Percentiles rank a stretch among this genome's conserved stretches.
phyloP scores from a whole-genome alignment of 1,140 invertebrate species.

The Berghia stephanieae region DNA sequence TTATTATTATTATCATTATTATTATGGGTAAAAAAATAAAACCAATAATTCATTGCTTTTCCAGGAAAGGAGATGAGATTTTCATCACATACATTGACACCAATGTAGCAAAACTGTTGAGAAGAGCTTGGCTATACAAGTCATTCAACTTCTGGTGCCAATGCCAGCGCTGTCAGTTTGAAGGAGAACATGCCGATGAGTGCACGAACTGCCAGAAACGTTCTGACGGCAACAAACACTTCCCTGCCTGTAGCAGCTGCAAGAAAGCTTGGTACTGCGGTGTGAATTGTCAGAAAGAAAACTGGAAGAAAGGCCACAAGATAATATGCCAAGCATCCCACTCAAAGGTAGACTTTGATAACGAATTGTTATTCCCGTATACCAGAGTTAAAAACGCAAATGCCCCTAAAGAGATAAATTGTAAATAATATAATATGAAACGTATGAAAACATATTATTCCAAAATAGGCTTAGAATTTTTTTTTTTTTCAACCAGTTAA shows the following conservation, averaged over 20 bases:
- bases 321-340: slow-evolving; percentile 46
- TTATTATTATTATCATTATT: no score
- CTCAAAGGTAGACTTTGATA: slow-evolving; percentile 43
- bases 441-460: no score
- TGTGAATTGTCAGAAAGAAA: slow-evolving; percentile 53
- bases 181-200: slow-evolving; percentile 50
- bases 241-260: slow-evolving; percentile 56
- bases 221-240: slow-evolving; percentile 44
- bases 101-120: slow-evolving; percentile 46
- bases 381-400: no score
- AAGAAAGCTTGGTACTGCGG: slow-evolving; percentile 62
- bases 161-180: slow-evolving; percentile 56
- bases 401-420: no score
- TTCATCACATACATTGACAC: slow-evolving; percentile 60
- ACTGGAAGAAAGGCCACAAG: slow-evolving; percentile 58
- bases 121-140: slow-evolving; percentile 59
- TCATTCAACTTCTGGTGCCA: slow-evolving; percentile 63
- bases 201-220: slow-evolving; percentile 55
- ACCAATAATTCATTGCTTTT: not conserved
- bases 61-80: slow-evolving; percentile 41
- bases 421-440: no score
- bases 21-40: not conserved
- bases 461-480: no score
- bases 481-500: no score
- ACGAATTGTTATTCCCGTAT: no score